phyloP scores from a whole-genome alignment of 2,113 vertebrate species.

The Kryptolebias marmoratus region DNA sequence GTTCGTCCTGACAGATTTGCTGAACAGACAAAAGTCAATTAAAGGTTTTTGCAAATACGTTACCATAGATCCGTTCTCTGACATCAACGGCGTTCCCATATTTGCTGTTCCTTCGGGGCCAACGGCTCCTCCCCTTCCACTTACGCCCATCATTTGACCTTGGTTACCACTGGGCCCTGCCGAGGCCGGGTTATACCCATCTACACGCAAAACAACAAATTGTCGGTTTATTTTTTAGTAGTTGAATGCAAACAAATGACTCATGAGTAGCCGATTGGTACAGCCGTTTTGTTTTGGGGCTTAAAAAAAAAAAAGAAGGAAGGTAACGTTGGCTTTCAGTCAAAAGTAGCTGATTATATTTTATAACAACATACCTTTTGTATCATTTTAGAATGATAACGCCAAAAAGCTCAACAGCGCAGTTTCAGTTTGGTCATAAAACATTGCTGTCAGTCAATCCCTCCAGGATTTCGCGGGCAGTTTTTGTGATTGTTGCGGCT shows the following conservation, averaged over 20 bases:
- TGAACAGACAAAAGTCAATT: background rate
- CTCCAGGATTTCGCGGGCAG: too few species aligned
- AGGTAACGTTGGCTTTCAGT: slow-evolving; percentile 56
- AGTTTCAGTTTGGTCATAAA: too few species aligned
- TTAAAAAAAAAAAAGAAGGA: too few species aligned
- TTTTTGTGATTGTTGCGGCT: too few species aligned
- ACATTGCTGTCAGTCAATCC: too few species aligned
- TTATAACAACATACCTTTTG: too few species aligned
- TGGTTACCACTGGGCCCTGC: slow-evolving; percentile 90
- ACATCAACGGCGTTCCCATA: slow-evolving; percentile 91
- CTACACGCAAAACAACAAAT: slow-evolving; percentile 91
- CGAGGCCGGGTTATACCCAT: slow-evolving; percentile 94
- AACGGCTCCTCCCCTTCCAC: slow-evolving; percentile 91
- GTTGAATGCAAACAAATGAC: background rate
- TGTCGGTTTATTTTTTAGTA: slow-evolving; percentile 33
- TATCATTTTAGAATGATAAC: too few species aligned
- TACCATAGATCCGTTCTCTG: slow-evolving; percentile 98
- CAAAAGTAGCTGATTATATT: background rate
- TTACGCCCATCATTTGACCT: slow-evolving; percentile 97
- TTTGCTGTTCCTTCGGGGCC: slow-evolving; percentile 91
- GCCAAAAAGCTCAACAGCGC: too few species aligned
- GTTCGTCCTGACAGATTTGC: background rate
- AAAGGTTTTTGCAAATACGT: slow-evolving; percentile 81
- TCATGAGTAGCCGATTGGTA: background rate
- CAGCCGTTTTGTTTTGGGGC: background rate